Evolutionary conservation across 1,140 invertebrate genomes (phyloP), one percentile per base, ranked within the genome.

Genomic region (Octopus sinensis): DNA sequence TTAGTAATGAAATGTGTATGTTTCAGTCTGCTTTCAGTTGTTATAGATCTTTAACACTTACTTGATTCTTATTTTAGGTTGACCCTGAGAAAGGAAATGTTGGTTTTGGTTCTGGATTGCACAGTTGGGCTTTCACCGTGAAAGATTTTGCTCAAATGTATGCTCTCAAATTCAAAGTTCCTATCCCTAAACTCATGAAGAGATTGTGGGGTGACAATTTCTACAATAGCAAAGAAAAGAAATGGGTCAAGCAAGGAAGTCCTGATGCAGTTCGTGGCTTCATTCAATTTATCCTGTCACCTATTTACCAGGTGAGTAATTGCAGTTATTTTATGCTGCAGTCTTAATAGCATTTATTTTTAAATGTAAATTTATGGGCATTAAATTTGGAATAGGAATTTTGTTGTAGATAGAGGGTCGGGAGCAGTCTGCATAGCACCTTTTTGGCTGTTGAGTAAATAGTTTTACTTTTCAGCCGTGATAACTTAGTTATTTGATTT

Each of bases 61-160:
- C 4, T 76, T n/a, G 1, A 10, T 76, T 30, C 43, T 30, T 13
- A 12, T 82, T 89, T 76, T 82, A 94, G 93, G 93, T 99, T 86
- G 96, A 98, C 91, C 97, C 97, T 80, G 96, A 96, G 92, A 97
- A 97, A 92, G 98, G 98, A 89, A 99, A 97, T 83, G 98, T 99
- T 84, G 98, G 98, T 90, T 99, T 99, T 91, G 98, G 98, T 83
- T 99, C 98, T 62, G 98, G 93, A 78, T 95, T 99, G 79, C 98
- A 99, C 91, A 98, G 98, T 80, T 99, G 98, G 98, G 98, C 98
- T 80, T 99, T 99, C 91, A 99, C 98, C 79, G 93, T 99, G 71
- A 99, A 99, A 92, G 97, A 99, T 92, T 99, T 99, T 93, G 94
- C 98, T 81, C 97, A 99, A 91, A 98, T 99, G 94, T 99, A 99